These are phyloP conservation scores for Dendroctonus ponderosae DNA, from an alignment of 1,140 invertebrate species.

Conservation along the genomic window DNA sequence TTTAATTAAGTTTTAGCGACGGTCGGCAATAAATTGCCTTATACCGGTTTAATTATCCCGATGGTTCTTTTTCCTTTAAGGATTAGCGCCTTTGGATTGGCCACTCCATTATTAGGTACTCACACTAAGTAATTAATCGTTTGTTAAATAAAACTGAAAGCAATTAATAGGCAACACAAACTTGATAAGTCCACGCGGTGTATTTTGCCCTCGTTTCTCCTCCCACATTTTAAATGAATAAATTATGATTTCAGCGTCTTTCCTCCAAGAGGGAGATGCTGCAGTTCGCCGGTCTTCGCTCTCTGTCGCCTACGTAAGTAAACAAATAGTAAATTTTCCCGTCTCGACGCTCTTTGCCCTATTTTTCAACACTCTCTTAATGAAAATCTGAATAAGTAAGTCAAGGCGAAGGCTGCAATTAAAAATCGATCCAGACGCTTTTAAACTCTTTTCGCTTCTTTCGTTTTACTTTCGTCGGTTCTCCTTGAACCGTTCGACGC, in stretches of 20 bases:
- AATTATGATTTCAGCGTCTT: constrained; percentile 32
- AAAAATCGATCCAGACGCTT: constrained; percentile 50
- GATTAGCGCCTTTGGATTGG: too few species aligned
- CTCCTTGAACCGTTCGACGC: too few species aligned
- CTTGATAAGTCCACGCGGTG: too few species aligned
- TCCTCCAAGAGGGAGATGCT: constrained; percentile 4
- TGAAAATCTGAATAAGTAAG: constrained; percentile 50
- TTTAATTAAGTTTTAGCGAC: constrained; percentile 34
- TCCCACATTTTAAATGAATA: constrained; percentile 32
- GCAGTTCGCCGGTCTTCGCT: constrained; percentile 16
- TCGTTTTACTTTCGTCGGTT: too few species aligned
- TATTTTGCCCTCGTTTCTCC: too few species aligned
- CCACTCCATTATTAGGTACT: too few species aligned
- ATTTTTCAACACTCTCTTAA: constrained; percentile 49
- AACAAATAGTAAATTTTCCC: constrained; percentile 46
- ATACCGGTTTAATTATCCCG: too few species aligned
- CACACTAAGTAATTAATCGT: too few species aligned
- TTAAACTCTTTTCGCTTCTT: constrained; percentile 41
- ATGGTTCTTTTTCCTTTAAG: too few species aligned
- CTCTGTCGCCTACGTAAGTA: constrained; percentile 38
- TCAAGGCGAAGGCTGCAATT: constrained; percentile 54
- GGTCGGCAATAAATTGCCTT: constrained; percentile 30
- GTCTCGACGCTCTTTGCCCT: constrained; percentile 38
- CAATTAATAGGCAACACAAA: too few species aligned
- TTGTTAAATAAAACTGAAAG: too few species aligned